Base-by-base conservation (phyloP, 23 tunicate genomes). In the Styela clava region DNA sequence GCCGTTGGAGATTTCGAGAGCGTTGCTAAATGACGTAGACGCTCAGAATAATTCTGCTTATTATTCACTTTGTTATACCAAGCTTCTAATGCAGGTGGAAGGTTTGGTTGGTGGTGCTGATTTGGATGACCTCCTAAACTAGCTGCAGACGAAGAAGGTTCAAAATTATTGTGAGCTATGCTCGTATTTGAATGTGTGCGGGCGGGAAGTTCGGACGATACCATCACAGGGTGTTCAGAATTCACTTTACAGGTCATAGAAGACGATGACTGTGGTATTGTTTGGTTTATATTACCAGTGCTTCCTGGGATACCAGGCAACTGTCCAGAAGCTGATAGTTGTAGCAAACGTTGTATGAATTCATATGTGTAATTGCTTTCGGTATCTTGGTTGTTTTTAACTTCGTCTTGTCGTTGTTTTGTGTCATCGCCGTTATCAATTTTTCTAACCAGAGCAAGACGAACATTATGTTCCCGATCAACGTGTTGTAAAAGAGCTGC, bases 21-120 rank as follows among this genome's bases (percentile, higher is more conserved):
- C 0, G 88, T 78, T 74, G 94, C 94, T 84, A 89, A 84, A 19
- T 84, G 88, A 70, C 94, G 94, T 78, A 89, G 65, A 0, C 94
- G 94, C 78, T 83, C 82, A 25, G 94, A 89, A 63, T 89, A 89
- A 33, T 89, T 86, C 52, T 76, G 81, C n/a, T 76, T 44, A 64
- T 76, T 76, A 64, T 76, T 76, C 0, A 29, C 71, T 29, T 44
- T 44, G n/a, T 74, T 26, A 56, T 76, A 76, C 81, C 81, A 76
- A 23, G 27, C n/a, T 29, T 76, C 81, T 22, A 76, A 0, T 1
- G 81, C 81, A 0, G 64, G 56, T 44, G 56, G 56, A 44, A 44
- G 56, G 12, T 12, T 12, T 44, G 56, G 56, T 44, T 7, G 12
- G 7, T 7, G 56, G 12, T 44, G 56, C 12, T 44, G 56, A 44